These are phyloP conservation scores for Pipra filicauda DNA, from an alignment of 2,113 vertebrate genomes.

Conservation along the genomic window DNA sequence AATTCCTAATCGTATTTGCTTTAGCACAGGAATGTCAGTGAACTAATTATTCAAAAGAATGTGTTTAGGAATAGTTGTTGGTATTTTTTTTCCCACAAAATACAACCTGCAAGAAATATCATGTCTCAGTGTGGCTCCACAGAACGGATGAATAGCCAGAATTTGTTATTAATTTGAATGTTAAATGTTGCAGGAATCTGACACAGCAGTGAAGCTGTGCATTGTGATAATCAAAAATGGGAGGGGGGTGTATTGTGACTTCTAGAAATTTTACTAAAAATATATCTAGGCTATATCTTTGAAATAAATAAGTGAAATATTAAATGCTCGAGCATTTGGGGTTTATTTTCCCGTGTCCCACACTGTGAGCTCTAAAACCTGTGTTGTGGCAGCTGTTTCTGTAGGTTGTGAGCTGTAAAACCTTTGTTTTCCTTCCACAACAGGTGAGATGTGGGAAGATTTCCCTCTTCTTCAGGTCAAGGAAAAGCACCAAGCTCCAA, in stretches of 20 bases:
- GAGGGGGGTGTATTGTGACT: neutral
- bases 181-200: neutral
- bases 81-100: neutral
- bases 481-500: neutral
- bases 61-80: neutral
- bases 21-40: slow-evolving; percentile 33
- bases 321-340: neutral
- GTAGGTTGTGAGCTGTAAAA: neutral
- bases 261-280: neutral
- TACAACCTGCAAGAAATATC: neutral
- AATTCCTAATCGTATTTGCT: slow-evolving; percentile 51
- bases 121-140: neutral
- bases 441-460: neutral
- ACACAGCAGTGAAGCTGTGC: neutral
- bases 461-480: neutral
- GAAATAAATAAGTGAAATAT: neutral
- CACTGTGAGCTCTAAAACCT: neutral
- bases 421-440: neutral
- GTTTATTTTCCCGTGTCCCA: neutral
- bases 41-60: slow-evolving; percentile 51
- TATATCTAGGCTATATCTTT: neutral
- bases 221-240: neutral
- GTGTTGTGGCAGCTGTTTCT: neutral
- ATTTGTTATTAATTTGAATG: slow-evolving; percentile 23
- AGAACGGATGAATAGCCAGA: neutral